These are phyloP conservation scores for Wiebesia pumilae DNA, from an alignment of 1,140 invertebrate genomes.

Conservation along the genomic window DNA sequence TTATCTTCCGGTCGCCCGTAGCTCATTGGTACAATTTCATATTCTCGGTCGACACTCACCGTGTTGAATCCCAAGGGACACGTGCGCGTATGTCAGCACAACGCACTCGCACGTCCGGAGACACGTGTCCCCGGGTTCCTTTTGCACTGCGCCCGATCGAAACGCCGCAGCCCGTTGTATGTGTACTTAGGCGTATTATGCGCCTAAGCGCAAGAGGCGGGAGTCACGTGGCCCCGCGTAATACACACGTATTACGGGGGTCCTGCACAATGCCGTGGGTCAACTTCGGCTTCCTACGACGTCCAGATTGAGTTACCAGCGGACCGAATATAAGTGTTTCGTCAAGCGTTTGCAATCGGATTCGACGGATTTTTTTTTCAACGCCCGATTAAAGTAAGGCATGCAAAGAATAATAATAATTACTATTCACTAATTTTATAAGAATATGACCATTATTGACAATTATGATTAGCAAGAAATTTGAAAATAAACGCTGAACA, in stretches of 20 bases:
- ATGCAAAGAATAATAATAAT: background rate
- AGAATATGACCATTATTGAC: too few species aligned
- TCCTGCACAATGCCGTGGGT: background rate
- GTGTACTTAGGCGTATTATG: slow-evolving; percentile 37
- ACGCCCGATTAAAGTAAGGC: background rate
- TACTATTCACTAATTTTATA: background rate
- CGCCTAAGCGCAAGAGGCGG: background rate
- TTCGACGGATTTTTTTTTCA: background rate
- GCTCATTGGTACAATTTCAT: background rate
- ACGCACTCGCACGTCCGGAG: background rate
- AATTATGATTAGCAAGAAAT: too few species aligned
- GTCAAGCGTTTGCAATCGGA: background rate
- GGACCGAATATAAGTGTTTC: background rate
- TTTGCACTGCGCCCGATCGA: background rate
- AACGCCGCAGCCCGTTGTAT: background rate
- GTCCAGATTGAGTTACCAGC: background rate
- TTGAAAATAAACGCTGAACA: too few species aligned
- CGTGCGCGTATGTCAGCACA: background rate
- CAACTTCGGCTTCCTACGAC: background rate
- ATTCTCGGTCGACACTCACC: background rate
- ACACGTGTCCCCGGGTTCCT: slow-evolving; percentile 44
- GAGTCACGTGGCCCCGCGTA: slow-evolving; percentile 25
- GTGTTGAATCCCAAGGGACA: background rate
- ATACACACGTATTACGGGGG: background rate
- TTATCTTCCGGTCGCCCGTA: background rate